Evolutionary conservation across 1,140 invertebrate genomes (phyloP).

Genomic region (Brachionus plicatilis): DNA sequence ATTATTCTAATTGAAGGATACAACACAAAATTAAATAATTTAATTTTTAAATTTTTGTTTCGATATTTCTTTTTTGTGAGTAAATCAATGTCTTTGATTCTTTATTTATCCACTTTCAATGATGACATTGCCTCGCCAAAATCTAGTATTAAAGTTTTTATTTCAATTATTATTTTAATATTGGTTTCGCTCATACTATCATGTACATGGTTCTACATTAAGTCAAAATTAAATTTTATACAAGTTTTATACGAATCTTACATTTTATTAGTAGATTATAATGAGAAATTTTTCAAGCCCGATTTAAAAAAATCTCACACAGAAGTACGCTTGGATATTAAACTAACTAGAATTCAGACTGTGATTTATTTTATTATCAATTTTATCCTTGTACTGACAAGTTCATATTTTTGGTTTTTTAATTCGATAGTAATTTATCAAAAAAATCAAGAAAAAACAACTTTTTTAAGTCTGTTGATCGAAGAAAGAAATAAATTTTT

Average conservation of each 20-base stretch:
- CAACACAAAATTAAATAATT: background rate
- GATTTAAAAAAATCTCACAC: background rate
- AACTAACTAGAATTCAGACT: background rate
- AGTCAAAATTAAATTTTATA: background rate
- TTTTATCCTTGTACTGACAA: background rate
- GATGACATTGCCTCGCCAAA: background rate
- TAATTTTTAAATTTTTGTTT: constrained; percentile 25
- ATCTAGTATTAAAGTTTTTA: background rate
- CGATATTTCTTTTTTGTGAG: constrained; percentile 11
- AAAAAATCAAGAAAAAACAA: constrained; percentile 13
- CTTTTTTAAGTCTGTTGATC: background rate
- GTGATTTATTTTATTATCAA: background rate
- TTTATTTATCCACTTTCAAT: background rate
- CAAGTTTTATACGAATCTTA: background rate
- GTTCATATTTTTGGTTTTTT: constrained; percentile 24
- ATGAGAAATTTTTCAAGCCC: background rate
- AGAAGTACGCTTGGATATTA: background rate
- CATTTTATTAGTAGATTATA: background rate
- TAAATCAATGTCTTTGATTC: background rate
- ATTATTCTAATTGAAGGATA: background rate
- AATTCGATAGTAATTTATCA: background rate
- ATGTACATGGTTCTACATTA: background rate
- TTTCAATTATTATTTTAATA: background rate
- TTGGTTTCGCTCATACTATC: background rate
- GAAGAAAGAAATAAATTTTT: background rate